Conservation (phyloP, 2,113 vertebrate genomes). For the Festucalex cinctus region DNA sequence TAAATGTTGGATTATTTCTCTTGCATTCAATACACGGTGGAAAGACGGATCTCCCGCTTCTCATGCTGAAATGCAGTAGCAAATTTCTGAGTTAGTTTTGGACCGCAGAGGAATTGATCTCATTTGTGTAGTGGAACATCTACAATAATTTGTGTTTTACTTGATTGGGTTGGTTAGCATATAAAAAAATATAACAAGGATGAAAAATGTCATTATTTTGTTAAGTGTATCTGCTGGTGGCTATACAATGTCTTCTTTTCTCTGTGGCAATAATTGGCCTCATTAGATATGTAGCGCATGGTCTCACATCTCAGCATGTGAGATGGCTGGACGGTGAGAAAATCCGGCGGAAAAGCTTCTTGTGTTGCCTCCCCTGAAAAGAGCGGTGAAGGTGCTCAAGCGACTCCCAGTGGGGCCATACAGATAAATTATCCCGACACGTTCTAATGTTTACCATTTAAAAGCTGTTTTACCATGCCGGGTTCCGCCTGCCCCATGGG, state of each 20-base stretch:
- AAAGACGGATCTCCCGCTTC: neutral
- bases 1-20: neutral
- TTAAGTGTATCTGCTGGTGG: neutral
- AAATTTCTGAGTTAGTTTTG: neutral
- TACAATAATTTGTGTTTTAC: neutral
- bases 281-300: conserved; percentile 62
- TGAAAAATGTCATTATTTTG: neutral
- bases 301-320: conserved; percentile 47
- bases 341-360: conserved; percentile 47
- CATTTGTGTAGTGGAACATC: conserved; percentile 13
- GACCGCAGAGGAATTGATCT: neutral
- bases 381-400: conserved; percentile 42
- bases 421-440: conserved; percentile 74
- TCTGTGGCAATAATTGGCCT: conserved; percentile 62
- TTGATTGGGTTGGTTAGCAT: neutral
- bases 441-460: conserved; percentile 92
- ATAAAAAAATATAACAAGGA: too few relatives aligned
- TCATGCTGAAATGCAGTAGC: neutral
- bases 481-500: conserved; percentile 67
- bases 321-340: conserved; percentile 32
- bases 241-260: neutral
- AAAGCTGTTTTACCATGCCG: conserved; percentile 81
- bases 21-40: neutral
- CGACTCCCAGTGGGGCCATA: conserved; percentile 66
- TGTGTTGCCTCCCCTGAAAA: conserved; percentile 47